A percentile compares a stretch with the other conserved stretches of the same genome.
phyloP scores from a whole-genome alignment of 2,888 invertebrate species.

The Melinopterus prodromus region DNA sequence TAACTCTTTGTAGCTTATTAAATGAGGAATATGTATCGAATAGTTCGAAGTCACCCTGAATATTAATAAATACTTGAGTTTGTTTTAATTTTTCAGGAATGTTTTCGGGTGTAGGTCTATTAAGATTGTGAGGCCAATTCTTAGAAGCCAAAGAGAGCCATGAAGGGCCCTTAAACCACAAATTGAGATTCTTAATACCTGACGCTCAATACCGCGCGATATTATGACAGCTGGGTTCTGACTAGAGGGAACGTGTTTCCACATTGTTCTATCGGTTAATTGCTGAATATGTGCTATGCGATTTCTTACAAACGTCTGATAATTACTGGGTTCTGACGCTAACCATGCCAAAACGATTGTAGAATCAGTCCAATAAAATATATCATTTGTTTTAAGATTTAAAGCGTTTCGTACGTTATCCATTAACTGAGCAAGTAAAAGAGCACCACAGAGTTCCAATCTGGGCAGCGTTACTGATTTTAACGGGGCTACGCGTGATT shows the following conservation, averaged over 20 bases:
- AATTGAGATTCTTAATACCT: slow-evolving; percentile 14
- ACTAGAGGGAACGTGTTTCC: slow-evolving; percentile 34
- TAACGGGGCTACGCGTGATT: slow-evolving; percentile 21
- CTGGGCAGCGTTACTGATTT: slow-evolving; percentile 17
- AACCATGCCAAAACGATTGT: slow-evolving; percentile 48
- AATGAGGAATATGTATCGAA: not conserved
- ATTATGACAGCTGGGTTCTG: slow-evolving; percentile 38
- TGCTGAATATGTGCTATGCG: slow-evolving; percentile 34
- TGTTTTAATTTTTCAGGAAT: not conserved
- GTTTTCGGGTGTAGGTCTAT: not conserved
- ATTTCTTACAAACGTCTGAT: slow-evolving; percentile 24
- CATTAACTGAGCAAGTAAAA: slow-evolving; percentile 18
- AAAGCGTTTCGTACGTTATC: not conserved
- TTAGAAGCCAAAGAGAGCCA: slow-evolving; percentile 10
- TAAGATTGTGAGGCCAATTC: not conserved
- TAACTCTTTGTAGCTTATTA: not conserved
- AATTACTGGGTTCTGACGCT: slow-evolving; percentile 36
- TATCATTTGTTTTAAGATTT: slow-evolving; percentile 9
- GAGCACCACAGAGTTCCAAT: slow-evolving; percentile 25
- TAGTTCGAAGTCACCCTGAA: not conserved
- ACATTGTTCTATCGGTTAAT: slow-evolving; percentile 25
- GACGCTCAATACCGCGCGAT: slow-evolving; percentile 33
- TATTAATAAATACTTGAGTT: not conserved
- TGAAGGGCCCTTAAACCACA: slow-evolving; percentile 35
- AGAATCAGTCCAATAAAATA: slow-evolving; percentile 46